Evolutionary conservation across 2,113 vertebrate species (phyloP), one percentile per base, ranked within the genome.

Genomic region (Nannobrachium achirus): DNA sequence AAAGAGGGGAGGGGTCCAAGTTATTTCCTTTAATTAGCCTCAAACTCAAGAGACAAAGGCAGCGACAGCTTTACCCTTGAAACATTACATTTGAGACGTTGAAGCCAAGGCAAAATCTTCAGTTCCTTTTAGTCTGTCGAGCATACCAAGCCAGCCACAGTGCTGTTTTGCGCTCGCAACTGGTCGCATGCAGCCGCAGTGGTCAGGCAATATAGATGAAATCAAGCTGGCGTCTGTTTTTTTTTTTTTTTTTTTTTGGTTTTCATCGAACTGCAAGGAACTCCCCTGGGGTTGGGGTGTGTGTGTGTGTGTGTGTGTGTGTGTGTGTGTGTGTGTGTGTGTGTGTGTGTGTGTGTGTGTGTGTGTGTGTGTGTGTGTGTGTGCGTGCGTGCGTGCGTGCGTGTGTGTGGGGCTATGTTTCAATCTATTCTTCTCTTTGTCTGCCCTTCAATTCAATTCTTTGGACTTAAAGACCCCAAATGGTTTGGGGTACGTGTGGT

Each of bases 311-410:
- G 40, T 48, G 53, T 39, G 44, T 49, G 48, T 33, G 52, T 7
- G 41, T 67, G 66, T 14, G 10, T n/a, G 39, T 39, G 8, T 20
- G 62, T 18, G 6, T 7, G 15, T 39, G 16, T 4, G 11, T 3
- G 18, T 20, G 14, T 15, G 56, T 7, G n/a, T 42, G 25, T 49
- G 53, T 40, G 39, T 50, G 48, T 38, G 52, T 7, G 42, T 67
- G 66, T 14, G 10, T n/a, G 40, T 42, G 25, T 49, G 53, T 40
- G 39, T 50, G 48, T 38, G 52, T 7, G 42, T 67, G 66, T 14
- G 10, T n/a, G 40, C 16, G 8, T 25, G 63, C 11, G 6, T 7
- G 15, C 16, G 18, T 6, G 13, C 1, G 19, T 25, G n/a, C 8
- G 56, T 8, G 25, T 9, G 1, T 8, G 8, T 14, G 10, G 6